Percentiles rank a stretch among this genome's conserved stretches.
Conservation (phyloP, 2,888 invertebrate species). For the Andrena trimmerana region DNA sequence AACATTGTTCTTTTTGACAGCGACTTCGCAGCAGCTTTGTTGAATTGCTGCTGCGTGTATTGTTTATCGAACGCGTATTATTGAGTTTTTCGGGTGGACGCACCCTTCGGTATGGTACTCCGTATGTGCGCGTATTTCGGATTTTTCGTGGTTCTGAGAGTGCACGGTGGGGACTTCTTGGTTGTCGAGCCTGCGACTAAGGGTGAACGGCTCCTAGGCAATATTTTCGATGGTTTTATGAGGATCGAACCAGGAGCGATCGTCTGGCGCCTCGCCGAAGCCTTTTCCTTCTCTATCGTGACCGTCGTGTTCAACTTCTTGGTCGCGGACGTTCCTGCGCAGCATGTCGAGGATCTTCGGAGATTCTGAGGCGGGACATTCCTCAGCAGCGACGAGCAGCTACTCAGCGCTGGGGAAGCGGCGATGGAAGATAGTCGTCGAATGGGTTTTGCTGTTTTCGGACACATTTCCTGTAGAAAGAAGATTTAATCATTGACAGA, state of each 20-base stretch:
- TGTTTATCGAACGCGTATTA: too few relatives aligned
- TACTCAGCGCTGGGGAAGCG: conserved; percentile 35
- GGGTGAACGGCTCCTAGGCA: neutral
- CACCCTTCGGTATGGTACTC: conserved; percentile 71
- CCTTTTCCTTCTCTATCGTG: neutral
- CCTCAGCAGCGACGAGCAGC: conserved; percentile 34
- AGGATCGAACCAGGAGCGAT: neutral
- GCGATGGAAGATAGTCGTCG: conserved; percentile 67
- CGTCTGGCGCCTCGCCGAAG: conserved; percentile 17
- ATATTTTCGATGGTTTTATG: too few relatives aligned
- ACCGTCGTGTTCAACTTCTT: conserved; percentile 49
- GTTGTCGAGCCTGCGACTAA: neutral
- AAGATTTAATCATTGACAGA: too few relatives aligned
- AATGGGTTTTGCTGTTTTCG: conserved; percentile 52
- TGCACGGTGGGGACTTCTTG: conserved; percentile 11
- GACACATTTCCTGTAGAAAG: conserved; percentile 52
- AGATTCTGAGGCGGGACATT: conserved; percentile 49
- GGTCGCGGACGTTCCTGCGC: conserved; percentile 68
- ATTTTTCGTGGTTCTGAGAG: conserved; percentile 43
- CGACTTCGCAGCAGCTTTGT: too few relatives aligned
- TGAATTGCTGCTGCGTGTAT: too few relatives aligned
- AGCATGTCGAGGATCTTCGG: conserved; percentile 42
- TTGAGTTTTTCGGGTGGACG: too few relatives aligned
- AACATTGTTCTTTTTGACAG: too few relatives aligned
- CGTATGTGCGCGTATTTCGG: conserved; percentile 72